Percentiles rank a stretch among this genome's conserved stretches.
phyloP scores from a whole-genome alignment of 2,888 invertebrate species.

The Oxytorus armatus region DNA sequence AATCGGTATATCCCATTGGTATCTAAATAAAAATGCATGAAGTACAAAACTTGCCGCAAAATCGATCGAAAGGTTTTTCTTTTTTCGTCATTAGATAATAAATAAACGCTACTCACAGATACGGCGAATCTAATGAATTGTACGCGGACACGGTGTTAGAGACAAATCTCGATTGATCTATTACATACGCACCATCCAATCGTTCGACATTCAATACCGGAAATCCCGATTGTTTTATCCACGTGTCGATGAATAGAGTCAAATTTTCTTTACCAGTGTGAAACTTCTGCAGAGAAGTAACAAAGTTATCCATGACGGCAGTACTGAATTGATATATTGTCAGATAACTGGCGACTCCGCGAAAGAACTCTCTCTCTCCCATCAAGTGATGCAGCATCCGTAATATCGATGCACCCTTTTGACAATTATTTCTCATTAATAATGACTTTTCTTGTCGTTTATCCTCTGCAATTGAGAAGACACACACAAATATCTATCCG shows the following conservation, averaged over 20 bases:
- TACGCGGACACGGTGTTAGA: conserved; percentile 3
- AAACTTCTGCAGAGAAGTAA: conserved; percentile 54
- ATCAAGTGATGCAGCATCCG: conserved; percentile 69
- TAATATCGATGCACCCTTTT: conserved; percentile 70
- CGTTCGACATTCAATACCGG: conserved; percentile 68
- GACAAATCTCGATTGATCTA: conserved; percentile 48
- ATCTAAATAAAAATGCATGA: conserved; percentile 27
- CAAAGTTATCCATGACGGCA: conserved; percentile 60
- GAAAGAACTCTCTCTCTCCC: conserved; percentile 62
- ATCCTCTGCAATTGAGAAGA: no score
- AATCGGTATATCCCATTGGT: conserved; percentile 52
- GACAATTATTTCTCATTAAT: conserved; percentile 3
- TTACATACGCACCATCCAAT: conserved; percentile 32
- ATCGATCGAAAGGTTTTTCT: neutral
- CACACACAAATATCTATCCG: neutral
- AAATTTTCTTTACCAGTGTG: conserved; percentile 52
- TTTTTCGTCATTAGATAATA: neutral
- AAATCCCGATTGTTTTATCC: conserved; percentile 69
- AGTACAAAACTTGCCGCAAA: neutral
- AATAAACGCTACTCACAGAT: conserved; percentile 41
- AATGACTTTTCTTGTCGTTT: neutral
- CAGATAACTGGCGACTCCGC: conserved; percentile 62
- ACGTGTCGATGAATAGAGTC: conserved; percentile 63
- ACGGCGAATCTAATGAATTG: conserved; percentile 1
- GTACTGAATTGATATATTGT: conserved; percentile 56